A percentile compares a stretch with the other conserved stretches of the same genome.
Conservation (phyloP, 2,797 vertebrate genomes). For the Hirundo rustica region DNA sequence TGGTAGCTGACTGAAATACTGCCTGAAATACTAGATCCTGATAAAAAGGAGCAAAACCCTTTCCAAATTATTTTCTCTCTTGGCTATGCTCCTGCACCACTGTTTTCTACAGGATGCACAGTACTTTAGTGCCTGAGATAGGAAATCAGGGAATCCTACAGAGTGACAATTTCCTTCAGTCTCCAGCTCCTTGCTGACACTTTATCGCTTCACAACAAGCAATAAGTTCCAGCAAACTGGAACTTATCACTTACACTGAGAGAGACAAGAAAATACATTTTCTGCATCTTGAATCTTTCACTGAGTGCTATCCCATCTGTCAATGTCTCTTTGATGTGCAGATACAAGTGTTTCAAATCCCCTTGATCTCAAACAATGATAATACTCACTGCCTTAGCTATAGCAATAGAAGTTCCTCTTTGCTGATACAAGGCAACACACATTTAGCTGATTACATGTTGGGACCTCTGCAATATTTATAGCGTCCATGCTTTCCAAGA, state of each 20-base stretch:
- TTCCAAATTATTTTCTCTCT: background rate
- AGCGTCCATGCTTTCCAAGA: background rate
- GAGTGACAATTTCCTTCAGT: background rate
- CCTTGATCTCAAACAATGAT: background rate
- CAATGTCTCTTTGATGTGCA: conserved; percentile 13
- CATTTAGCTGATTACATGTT: background rate
- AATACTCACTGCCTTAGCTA: background rate
- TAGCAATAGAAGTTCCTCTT: background rate
- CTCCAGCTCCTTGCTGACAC: background rate
- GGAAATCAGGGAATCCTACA: background rate
- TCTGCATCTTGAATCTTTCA: background rate
- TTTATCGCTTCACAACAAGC: background rate
- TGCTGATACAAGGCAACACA: background rate
- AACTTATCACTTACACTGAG: background rate
- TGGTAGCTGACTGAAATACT: background rate
- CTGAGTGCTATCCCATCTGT: background rate
- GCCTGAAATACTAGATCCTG: background rate
- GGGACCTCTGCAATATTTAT: background rate
- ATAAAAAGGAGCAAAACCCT: background rate
- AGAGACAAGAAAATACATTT: background rate
- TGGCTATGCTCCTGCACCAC: background rate
- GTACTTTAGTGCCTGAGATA: background rate
- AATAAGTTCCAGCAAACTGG: background rate
- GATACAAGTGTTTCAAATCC: background rate
- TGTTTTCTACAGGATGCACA: background rate